Evolutionary conservation across 1,140 invertebrate genomes (phyloP), one percentile per base, ranked within the genome.

Genomic region (Marisa cornuarietis): DNA sequence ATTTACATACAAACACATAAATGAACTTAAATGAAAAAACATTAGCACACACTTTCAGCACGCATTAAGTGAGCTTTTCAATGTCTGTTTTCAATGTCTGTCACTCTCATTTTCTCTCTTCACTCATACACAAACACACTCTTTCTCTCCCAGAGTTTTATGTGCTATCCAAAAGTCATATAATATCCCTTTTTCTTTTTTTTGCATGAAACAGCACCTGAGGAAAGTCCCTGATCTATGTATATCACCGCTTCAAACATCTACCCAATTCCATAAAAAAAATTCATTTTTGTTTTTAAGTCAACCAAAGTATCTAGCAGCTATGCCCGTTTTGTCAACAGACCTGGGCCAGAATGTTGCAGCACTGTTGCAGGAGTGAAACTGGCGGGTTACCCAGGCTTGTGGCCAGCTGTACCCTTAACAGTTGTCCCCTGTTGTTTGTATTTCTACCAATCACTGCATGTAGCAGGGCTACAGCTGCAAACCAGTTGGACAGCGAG

Each of bases 401-500:
- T 0, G 96, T 97, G 0, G 97, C 96, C 62, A 99, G 91, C 78
- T 99, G 93, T 20, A 99, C 98, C 81, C 96, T 92, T 7, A 99
- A 90, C n/a, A 99, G 90, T 87, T 98, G 95, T 87, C 99, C 97
- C 89, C 98, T 98, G 86, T 98, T 95, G 10, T 93, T 93, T 7
- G 94, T 92, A 89, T 97, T 98, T 18, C 54, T 58, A 80, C 98
- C 96, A 3, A 97, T 94, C n/a, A 99, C 91, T 0, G 95, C 94
- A 86, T 99, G 96, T 85, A 96, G 95, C 22, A 99, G 91, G 18
- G 97, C 95, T 9, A 99, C 95, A 0, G 97, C 93, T 1, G 96
- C 96, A 91, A 99, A 98, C 98, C 98, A 99, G 90, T 97, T 98
- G n/a, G 96, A 97, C n/a, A 98, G 91, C 24, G 95, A 92, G 89